Conservation (phyloP, 2,113 vertebrate species). For the Siniperca chuatsi region DNA sequence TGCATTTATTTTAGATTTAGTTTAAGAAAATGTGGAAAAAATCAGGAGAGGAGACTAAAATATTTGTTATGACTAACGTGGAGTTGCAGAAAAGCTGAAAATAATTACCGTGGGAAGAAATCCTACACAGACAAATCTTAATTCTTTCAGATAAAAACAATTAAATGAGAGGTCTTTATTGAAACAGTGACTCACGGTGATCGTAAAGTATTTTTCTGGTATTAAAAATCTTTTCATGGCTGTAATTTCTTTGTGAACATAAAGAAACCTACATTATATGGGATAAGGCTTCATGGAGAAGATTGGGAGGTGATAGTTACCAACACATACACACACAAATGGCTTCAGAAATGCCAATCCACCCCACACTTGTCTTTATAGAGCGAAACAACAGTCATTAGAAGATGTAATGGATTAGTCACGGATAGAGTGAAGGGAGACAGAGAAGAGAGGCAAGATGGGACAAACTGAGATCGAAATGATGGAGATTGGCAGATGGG, state of each 20-base stretch:
- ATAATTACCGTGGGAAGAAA: slow-evolving; percentile 2
- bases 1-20: neutral
- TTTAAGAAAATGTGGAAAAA: neutral
- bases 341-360: slow-evolving; percentile 65
- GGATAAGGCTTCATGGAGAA: slow-evolving; percentile 1
- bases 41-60: neutral
- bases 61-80: neutral
- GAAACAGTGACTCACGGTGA: neutral
- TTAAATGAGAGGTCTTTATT: neutral
- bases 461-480: slow-evolving; percentile 79
- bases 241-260: slow-evolving; percentile 19
- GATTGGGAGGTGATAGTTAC: slow-evolving; percentile 20
- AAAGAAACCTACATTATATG: slow-evolving; percentile 7
- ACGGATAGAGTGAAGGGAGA: slow-evolving; percentile 80
- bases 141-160: neutral
- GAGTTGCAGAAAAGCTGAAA: neutral
- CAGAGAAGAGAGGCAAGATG: slow-evolving; percentile 77
- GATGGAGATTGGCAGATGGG: slow-evolving; percentile 86
- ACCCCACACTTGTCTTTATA: slow-evolving; percentile 63
- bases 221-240: slow-evolving; percentile 30
- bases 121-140: neutral
- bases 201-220: slow-evolving; percentile 17
- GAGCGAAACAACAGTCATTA: slow-evolving; percentile 81
- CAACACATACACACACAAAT: slow-evolving; percentile 32
- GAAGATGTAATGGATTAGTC: slow-evolving; percentile 85